Base-by-base conservation (phyloP, 2,113 vertebrate genomes). In the Syngnathoides biaculeatus region DNA sequence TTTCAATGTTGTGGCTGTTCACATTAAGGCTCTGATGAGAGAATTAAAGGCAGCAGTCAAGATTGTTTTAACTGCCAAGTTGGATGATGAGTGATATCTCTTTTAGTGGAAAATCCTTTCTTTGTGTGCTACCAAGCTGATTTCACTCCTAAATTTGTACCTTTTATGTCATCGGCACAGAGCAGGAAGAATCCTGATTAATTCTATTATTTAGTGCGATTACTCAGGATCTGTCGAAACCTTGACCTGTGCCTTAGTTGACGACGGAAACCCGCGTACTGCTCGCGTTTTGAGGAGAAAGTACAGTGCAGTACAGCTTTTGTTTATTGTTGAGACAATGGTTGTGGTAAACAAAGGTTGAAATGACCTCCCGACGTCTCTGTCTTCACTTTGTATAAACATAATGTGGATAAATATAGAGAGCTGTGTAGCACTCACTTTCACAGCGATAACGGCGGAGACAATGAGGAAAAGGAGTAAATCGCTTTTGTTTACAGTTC, bases 281-380 rank as follows among this genome's bases (percentile, higher is more conserved):
- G 45, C n/a, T n/a, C n/a, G n/a, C n/a, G n/a, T n/a, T n/a, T 59
- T 2, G 20, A 40, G 38, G 10, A 60, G 10, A 58, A 39, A 39
- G 35, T n/a, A 47, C 19, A 67, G 20, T 38, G 50, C 60, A 26
- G n/a, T 47, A 38, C 22, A 14, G 17, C 48, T 55, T 78, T 79
- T 86, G 77, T 79, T 83, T 86, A 82, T 83, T 70, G 58, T 24
- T 68, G 87, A 72, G 86, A 90, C 88, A 88, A 90, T 90, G 87
- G 83, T 47, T 79, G 80, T 74, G 40, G 52, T 82, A 82, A 81
- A 83, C 74, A 75, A 11, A 67, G 68, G 55, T 72, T 72, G 43
- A 10, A 35, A 61, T 75, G 71, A 83, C 79, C 80, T 66, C 20
- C 26, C 35, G 69, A 55, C 45, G 57, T 59, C 39, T 52, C 71